Evolutionary conservation across 2,113 vertebrate species (phyloP), one percentile per base, ranked within the genome.

Genomic region (Pampusana beccarii): DNA sequence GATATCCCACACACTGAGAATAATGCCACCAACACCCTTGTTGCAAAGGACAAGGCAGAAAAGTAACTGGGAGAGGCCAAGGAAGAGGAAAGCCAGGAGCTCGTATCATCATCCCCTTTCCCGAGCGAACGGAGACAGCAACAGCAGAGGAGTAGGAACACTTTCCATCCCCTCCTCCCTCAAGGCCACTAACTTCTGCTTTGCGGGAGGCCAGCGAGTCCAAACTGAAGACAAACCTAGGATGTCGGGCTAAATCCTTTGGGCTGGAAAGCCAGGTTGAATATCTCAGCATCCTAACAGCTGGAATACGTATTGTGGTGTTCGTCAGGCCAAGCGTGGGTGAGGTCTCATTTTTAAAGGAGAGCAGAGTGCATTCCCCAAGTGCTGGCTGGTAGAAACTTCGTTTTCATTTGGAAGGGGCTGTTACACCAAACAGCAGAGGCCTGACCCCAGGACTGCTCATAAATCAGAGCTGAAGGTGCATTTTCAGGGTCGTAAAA

Each of bases 241-340:
- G 28, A 56, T 16, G 34, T 2, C 36, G 70, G 38, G 70, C 58
- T 91, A 79, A 96, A 85, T 50, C 44, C 70, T 81, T 50, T 3
- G 3, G 54, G 50, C 54, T 79, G 84, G 54, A 93, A 88, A 77
- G 73, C 25, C 85, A 86, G 84, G 42, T 1, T 42, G 60, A 73
- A 2, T n/a, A 86, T 33, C 60, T 56, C 19, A 6, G 73, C 7
- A 2, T 33, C 36, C 46, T 2, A 86, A 58, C 56, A 90, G 88
- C 64, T 0, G 2, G 56, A 36, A 54, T 61, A 6, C 5, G 64
- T 71, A 26, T 28, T 29, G 29, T 0, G 0, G 72, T 2, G 0
- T 62, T 75, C 20, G 7, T n/a, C 48, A 56, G 4, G 40, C 62
- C 5, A 1, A 69, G 66, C 6, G 3, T 53, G 51, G 72, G 75